phyloP scores from a whole-genome alignment of 2,797 vertebrate genomes.

The Apogon talboti region DNA sequence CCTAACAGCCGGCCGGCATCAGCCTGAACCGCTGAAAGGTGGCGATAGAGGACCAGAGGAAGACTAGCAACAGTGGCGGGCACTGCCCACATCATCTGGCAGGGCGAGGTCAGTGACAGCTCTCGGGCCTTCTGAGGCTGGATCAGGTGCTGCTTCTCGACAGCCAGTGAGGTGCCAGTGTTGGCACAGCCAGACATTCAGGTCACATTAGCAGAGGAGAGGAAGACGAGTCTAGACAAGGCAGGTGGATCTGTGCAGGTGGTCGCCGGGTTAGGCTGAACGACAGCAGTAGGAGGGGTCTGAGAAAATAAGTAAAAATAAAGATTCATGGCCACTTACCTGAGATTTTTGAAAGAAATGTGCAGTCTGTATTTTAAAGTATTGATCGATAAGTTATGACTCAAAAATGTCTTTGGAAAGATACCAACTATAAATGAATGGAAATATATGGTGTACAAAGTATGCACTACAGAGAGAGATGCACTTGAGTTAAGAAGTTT shows the following conservation, averaged over 20 bases:
- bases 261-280: slow-evolving; percentile 27
- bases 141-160: slow-evolving; percentile 64
- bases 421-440: no score
- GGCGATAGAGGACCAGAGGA: slow-evolving; percentile 72
- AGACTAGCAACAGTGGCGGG: neutral
- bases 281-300: neutral
- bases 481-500: no score
- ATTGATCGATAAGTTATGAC: no score
- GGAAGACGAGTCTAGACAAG: slow-evolving; percentile 50
- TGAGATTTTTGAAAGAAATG: neutral
- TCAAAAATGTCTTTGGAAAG: no score
- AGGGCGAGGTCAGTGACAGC: slow-evolving; percentile 60
- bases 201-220: slow-evolving; percentile 71
- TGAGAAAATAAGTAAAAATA: slow-evolving; percentile 5
- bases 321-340: neutral
- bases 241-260: slow-evolving; percentile 72
- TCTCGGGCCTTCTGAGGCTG: slow-evolving; percentile 42
- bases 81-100: slow-evolving; percentile 51
- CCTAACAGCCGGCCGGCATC: neutral
- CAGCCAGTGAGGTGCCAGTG: slow-evolving; percentile 58
- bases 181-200: slow-evolving; percentile 68
- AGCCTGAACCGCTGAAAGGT: slow-evolving; percentile 54
- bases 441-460: no score
- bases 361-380: no score
- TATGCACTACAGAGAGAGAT: no score